These are phyloP conservation scores for Eurytoma californica DNA, from an alignment of 2,888 invertebrate species.

Conservation along the genomic window DNA sequence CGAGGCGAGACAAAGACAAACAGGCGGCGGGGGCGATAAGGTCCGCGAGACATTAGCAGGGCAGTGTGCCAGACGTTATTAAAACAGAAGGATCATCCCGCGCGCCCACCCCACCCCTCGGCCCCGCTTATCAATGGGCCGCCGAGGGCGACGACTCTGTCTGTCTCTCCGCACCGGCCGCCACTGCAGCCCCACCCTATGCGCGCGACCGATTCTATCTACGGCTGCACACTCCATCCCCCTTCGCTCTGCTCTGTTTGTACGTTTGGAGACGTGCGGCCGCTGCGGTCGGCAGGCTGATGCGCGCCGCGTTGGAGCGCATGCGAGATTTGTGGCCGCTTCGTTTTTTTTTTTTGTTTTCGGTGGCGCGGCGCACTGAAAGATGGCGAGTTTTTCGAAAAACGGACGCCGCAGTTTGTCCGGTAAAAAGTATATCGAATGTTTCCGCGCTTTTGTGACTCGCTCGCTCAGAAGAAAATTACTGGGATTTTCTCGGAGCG, in stretches of 20 bases:
- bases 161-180: not conserved
- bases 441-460: too few species aligned
- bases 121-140: constrained; percentile 55
- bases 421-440: too few species aligned
- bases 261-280: not conserved
- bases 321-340: too few species aligned
- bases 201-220: constrained; percentile 3
- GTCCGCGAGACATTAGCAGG: constrained; percentile 67
- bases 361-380: too few species aligned
- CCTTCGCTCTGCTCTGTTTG: not conserved
- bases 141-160: constrained; percentile 40
- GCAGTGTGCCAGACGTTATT: constrained; percentile 73
- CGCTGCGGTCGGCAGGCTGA: not conserved
- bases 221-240: not conserved
- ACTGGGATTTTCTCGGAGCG: too few species aligned
- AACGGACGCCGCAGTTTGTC: too few species aligned
- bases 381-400: too few species aligned
- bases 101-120: not conserved
- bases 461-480: too few species aligned
- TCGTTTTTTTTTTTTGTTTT: too few species aligned
- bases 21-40: constrained; percentile 56
- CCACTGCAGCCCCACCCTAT: constrained; percentile 37
- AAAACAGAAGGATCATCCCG: constrained; percentile 65
- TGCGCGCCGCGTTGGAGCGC: not conserved
- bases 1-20: constrained; percentile 18